phyloP scores from a whole-genome alignment of 1,140 invertebrate genomes.

The Metaphire vulgaris region DNA sequence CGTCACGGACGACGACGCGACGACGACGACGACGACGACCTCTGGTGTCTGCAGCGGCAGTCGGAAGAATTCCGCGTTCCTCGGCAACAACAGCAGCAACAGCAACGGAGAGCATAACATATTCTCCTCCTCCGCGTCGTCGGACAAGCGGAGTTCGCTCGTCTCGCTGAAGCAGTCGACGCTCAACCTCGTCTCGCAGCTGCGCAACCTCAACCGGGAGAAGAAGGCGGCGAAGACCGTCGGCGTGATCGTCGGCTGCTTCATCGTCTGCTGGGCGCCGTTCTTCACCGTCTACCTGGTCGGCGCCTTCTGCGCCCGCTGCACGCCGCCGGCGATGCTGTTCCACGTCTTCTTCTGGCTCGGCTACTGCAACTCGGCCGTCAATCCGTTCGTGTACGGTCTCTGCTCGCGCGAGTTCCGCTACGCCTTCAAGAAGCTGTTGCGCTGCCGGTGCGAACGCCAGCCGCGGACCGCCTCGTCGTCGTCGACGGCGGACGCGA shows the following conservation, averaged over 20 bases:
- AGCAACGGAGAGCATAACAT: neutral
- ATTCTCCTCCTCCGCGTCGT: too few species aligned
- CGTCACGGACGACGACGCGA: neutral
- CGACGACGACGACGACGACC: neutral
- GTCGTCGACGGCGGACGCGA: neutral
- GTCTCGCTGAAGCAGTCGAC: neutral
- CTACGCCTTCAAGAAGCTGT: constrained; percentile 82
- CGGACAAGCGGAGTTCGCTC: neutral
- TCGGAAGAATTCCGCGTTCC: too few species aligned
- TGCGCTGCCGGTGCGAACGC: constrained; percentile 28
- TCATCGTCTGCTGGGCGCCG: constrained; percentile 59
- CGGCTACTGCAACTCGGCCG: constrained; percentile 88
- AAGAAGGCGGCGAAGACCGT: constrained; percentile 29
- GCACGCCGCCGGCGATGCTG: constrained; percentile 55
- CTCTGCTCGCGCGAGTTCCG: constrained; percentile 68
- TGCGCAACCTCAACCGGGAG: constrained; percentile 23
- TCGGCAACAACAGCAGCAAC: neutral
- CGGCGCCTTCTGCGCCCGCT: constrained; percentile 36
- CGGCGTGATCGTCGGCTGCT: constrained; percentile 59
- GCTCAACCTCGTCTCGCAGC: constrained; percentile 15
- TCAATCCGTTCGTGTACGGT: constrained; percentile 61
- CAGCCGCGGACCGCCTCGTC: neutral
- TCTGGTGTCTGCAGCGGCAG: neutral
- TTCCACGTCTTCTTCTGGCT: constrained; percentile 90
- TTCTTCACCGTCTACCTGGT: constrained; percentile 51